Percentiles rank a stretch among this genome's conserved stretches.
These are phyloP conservation scores for Apis laboriosa DNA, from an alignment of 1,140 invertebrate genomes.

Conservation along the genomic window DNA sequence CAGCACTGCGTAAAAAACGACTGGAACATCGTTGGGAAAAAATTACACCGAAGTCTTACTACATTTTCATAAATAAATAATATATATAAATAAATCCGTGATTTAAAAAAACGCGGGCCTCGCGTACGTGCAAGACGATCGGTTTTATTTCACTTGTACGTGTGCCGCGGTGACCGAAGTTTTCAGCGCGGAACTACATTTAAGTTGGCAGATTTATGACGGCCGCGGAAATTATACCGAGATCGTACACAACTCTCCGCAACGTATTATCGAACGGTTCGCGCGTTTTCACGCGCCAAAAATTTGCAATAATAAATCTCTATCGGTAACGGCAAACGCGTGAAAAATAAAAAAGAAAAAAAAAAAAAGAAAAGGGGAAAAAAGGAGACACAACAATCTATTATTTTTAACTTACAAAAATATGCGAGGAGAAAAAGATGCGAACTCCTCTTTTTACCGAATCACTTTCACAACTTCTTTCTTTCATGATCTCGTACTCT, in stretches of 20 bases:
- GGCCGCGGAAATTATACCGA: conserved; percentile 10
- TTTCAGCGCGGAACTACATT: conserved; percentile 49
- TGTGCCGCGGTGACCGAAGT: conserved; percentile 29
- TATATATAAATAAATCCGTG: conserved; percentile 1
- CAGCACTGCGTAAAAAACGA: too few species aligned
- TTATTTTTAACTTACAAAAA: not conserved
- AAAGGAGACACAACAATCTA: not conserved
- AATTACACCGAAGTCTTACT: conserved; percentile 1
- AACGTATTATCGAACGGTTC: conserved; percentile 9
- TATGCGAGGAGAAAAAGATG: not conserved
- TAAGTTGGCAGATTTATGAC: conserved; percentile 48
- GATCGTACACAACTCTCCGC: conserved; percentile 1
- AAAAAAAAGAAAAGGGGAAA: too few species aligned
- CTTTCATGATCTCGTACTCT: not conserved
- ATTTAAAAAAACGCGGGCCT: not conserved
- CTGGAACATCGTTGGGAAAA: not conserved
- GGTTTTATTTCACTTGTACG: conserved; percentile 36
- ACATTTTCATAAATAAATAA: conserved; percentile 23
- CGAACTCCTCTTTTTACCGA: not conserved
- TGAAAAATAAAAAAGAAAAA: not conserved
- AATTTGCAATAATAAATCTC: not conserved
- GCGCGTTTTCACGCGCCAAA: not conserved
- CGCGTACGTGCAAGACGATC: conserved; percentile 30
- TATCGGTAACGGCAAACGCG: not conserved
- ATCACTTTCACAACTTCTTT: conserved; percentile 14